phyloP scores from a whole-genome alignment of 2,113 vertebrate genomes.

The Cebidichthys violaceus region DNA sequence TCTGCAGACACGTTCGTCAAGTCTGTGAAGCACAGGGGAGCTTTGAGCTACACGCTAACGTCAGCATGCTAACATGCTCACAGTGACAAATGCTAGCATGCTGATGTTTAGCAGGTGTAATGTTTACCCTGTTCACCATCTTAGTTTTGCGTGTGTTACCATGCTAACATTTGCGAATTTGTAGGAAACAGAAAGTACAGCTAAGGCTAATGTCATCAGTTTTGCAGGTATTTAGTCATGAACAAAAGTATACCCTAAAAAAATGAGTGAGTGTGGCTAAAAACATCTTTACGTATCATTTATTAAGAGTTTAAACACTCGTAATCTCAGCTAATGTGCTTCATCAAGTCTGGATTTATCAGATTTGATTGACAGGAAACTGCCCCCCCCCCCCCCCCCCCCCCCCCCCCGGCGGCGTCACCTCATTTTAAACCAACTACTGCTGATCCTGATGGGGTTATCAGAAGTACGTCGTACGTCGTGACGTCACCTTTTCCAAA shows the following conservation, averaged over 20 bases:
- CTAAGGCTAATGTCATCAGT: not conserved
- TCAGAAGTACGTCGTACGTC: no score
- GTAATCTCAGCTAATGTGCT: not conserved
- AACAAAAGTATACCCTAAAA: no score
- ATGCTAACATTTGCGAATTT: slow-evolving; percentile 6
- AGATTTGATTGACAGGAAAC: not conserved
- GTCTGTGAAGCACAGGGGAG: not conserved
- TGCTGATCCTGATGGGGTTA: not conserved
- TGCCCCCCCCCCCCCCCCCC: no score
- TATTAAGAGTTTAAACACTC: not conserved
- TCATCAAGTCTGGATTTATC: slow-evolving; percentile 2
- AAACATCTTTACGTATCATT: no score
- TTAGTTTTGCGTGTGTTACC: not conserved
- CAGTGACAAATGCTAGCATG: not conserved
- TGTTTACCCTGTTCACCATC: not conserved
- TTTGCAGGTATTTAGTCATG: not conserved
- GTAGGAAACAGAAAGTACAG: not conserved
- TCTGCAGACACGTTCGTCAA: not conserved
- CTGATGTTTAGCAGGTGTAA: not conserved
- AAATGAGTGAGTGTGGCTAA: no score
- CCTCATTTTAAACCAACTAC: slow-evolving; percentile 2
- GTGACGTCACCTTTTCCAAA: not conserved
- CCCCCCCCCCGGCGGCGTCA: no score
- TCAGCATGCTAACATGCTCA: not conserved
- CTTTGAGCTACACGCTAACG: not conserved